Conservation (phyloP, 2,113 vertebrate species). For the Myrmophylax atrothorax region DNA sequence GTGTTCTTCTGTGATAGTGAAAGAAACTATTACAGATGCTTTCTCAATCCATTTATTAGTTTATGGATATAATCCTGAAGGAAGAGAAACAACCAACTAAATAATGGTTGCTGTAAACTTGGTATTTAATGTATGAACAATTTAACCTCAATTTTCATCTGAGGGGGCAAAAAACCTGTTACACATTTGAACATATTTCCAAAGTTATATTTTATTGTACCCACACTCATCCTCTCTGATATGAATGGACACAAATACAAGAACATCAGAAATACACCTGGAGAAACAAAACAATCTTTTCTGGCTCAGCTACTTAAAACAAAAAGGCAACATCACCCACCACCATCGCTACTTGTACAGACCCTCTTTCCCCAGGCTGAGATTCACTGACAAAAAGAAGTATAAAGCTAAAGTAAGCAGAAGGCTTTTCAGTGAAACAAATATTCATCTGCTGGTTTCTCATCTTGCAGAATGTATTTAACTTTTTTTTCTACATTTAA, state of each 20-base stretch:
- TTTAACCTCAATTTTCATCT: neutral
- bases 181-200: neutral
- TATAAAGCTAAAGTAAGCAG: neutral
- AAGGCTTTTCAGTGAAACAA: neutral
- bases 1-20: neutral
- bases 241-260: neutral
- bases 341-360: neutral
- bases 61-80: neutral
- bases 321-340: neutral
- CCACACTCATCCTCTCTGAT: neutral
- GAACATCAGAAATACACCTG: neutral
- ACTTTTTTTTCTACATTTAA: neutral
- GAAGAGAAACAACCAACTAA: neutral
- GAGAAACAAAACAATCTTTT: neutral
- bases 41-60: neutral
- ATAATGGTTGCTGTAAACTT: neutral
- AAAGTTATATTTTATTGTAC: neutral
- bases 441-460: neutral
- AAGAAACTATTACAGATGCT: neutral
- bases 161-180: accelerated
- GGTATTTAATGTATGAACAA: neutral
- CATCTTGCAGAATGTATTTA: neutral
- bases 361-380: neutral
- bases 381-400: neutral
- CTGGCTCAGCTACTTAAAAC: neutral